These are phyloP conservation scores for Rachycentron canadum DNA, from an alignment of 2,797 vertebrate species.

Conservation along the genomic window DNA sequence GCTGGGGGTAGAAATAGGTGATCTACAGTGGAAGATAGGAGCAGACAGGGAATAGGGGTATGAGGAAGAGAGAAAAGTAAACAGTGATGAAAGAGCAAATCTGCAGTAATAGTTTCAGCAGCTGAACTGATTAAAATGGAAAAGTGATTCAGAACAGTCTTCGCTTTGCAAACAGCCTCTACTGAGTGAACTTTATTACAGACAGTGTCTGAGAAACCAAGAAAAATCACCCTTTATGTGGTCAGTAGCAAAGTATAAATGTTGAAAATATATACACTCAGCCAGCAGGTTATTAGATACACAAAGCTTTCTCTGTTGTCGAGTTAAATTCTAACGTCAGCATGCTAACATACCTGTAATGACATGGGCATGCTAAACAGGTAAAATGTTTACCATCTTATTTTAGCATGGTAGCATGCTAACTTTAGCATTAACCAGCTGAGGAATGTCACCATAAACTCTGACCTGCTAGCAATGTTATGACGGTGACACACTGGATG, in stretches of 20 bases:
- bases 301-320: not conserved
- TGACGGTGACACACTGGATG: too few relatives aligned
- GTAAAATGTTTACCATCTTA: not conserved
- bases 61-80: slow-evolving; percentile 57
- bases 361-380: not conserved
- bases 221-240: slow-evolving; percentile 11
- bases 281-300: not conserved
- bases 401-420: not conserved
- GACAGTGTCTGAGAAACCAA: slow-evolving; percentile 15
- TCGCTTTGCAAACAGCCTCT: slow-evolving; percentile 58
- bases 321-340: not conserved
- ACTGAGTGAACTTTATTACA: slow-evolving; percentile 51
- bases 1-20: slow-evolving; percentile 59
- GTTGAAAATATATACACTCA: not conserved
- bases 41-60: slow-evolving; percentile 41
- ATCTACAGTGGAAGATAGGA: slow-evolving; percentile 55
- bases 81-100: slow-evolving; percentile 69
- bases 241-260: not conserved
- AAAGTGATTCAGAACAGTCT: slow-evolving; percentile 50
- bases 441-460: not conserved
- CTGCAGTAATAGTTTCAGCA: slow-evolving; percentile 62
- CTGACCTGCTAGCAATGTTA: not conserved
- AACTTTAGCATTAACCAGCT: not conserved
- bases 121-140: slow-evolving; percentile 61
- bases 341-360: not conserved